Evolutionary conservation across 1,140 invertebrate genomes (phyloP).

Genomic region (Drosophila lacteicornis): DNA sequence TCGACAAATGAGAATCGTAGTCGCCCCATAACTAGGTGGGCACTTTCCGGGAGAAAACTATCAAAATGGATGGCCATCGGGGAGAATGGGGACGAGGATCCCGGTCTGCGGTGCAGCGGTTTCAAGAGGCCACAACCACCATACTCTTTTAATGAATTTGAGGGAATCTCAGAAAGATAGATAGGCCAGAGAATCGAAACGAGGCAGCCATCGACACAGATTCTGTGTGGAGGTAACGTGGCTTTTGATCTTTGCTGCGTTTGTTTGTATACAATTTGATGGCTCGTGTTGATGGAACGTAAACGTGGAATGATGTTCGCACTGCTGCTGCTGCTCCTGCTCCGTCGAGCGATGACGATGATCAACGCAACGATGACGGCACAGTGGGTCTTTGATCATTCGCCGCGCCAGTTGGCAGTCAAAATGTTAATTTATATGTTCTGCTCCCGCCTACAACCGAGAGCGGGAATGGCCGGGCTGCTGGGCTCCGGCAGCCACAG

Average conservation of each 20-base stretch:
- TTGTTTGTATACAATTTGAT: conserved; percentile 85
- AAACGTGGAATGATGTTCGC: conserved; percentile 80
- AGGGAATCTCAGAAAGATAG: conserved; percentile 19
- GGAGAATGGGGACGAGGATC: conserved; percentile 12
- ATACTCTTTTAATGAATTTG: conserved; percentile 64
- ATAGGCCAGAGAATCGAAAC: conserved; percentile 38
- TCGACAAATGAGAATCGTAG: conserved; percentile 50
- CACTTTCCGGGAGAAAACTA: conserved; percentile 13
- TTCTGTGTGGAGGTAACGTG: conserved; percentile 54
- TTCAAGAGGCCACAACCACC: conserved; percentile 54
- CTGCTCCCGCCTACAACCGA: conserved; percentile 59
- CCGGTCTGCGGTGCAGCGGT: conserved; percentile 3
- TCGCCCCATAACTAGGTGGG: conserved; percentile 63
- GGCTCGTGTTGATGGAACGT: conserved; percentile 84
- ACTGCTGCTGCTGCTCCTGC: conserved; percentile 46
- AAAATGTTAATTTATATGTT: conserved; percentile 83
- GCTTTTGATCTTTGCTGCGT: conserved; percentile 84
- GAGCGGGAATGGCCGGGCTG: conserved; percentile 5
- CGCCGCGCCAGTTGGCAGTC: conserved; percentile 82
- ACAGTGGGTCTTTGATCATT: conserved; percentile 80
- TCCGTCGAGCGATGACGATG: conserved; percentile 55
- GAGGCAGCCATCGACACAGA: conserved; percentile 29
- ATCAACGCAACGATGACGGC: conserved; percentile 82
- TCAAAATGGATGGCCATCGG: conserved; percentile 30
- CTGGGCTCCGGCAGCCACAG: conserved; percentile 5